Conservation (phyloP, 2,797 vertebrate species). For the Urocyon cinereoargenteus region DNA sequence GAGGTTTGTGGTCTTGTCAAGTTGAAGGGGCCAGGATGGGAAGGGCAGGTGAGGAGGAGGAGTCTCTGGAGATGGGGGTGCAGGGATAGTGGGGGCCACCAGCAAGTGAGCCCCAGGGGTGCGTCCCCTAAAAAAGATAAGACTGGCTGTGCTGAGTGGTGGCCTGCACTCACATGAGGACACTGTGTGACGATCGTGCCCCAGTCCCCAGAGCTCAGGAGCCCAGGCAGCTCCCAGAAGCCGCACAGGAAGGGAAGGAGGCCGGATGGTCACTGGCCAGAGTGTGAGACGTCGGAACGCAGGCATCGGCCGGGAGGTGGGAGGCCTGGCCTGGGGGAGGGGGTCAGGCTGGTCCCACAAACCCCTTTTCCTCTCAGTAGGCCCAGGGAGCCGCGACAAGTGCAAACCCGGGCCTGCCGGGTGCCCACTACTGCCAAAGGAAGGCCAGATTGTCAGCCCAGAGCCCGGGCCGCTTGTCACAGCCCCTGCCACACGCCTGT, state of each 20-base stretch:
- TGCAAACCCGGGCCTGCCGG: fast-evolving
- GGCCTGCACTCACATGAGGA: fast-evolving
- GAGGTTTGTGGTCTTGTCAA: neutral
- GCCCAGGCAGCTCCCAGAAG: neutral
- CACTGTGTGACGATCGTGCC: fast-evolving
- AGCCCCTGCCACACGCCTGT: neutral
- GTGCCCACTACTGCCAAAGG: neutral
- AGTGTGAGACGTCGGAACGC: no score
- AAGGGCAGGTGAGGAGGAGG: neutral
- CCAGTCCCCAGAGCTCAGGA: neutral
- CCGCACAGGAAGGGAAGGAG: neutral
- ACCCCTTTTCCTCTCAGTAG: neutral
- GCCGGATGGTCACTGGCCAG: neutral
- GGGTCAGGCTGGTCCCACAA: no score
- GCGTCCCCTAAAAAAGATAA: neutral
- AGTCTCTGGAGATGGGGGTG: neutral
- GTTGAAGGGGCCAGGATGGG: neutral
- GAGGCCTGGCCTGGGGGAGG: no score
- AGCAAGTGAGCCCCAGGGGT: no score
- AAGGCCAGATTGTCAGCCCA: neutral
- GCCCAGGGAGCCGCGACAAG: neutral
- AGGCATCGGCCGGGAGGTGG: neutral
- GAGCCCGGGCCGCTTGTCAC: neutral
- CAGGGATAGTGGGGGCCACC: no score
- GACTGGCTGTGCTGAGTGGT: neutral